phyloP scores from a whole-genome alignment of 2,888 invertebrate genomes.

The Micoletzkya japonica region DNA sequence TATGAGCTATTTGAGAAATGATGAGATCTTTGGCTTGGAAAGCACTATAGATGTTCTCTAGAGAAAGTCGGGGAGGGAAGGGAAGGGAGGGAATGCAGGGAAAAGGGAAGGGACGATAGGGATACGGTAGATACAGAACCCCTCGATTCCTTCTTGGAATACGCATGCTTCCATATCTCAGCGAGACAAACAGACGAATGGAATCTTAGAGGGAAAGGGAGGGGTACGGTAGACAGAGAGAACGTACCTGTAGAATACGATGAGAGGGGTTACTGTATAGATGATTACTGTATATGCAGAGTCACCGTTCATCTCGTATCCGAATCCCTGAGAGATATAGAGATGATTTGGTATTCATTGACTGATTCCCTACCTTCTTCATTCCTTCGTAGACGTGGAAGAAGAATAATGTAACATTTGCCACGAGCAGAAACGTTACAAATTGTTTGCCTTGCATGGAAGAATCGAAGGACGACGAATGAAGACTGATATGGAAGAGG shows the following conservation, averaged over 20 bases:
- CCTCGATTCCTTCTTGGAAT: conserved; percentile 44
- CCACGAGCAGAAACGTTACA: neutral
- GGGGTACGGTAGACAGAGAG: too few relatives aligned
- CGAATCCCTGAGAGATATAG: neutral
- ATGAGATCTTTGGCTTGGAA: too few relatives aligned
- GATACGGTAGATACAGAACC: too few relatives aligned
- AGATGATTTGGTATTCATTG: neutral
- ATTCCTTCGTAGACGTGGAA: neutral
- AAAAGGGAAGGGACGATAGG: too few relatives aligned
- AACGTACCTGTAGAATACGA: neutral
- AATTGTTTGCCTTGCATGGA: neutral
- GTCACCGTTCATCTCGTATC: neutral
- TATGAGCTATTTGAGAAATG: too few relatives aligned
- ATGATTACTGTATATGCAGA: neutral
- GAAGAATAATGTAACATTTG: neutral
- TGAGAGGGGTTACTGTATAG: neutral
- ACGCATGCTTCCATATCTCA: conserved; percentile 52
- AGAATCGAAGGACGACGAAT: neutral
- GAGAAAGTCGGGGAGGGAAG: too few relatives aligned
- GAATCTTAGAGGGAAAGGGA: conserved; percentile 32
- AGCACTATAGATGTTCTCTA: too few relatives aligned
- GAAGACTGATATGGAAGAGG: neutral
- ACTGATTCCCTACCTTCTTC: neutral
- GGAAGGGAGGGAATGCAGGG: too few relatives aligned
- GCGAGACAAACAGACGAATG: conserved; percentile 52